Evolutionary conservation across 2,888 invertebrate genomes (phyloP).

Genomic region (Mamestra brassicae): DNA sequence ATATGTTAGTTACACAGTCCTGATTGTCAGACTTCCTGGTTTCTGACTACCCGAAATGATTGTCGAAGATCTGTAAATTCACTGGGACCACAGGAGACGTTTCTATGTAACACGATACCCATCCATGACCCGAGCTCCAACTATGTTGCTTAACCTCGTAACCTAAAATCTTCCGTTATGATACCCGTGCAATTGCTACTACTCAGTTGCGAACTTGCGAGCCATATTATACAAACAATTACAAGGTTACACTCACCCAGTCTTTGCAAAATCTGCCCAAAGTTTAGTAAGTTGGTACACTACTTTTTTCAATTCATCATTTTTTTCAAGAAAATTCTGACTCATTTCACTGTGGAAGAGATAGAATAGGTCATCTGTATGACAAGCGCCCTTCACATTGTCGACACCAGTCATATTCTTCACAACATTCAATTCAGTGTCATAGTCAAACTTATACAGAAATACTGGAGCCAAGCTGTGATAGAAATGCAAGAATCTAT

Average conservation of each 20-base stretch:
- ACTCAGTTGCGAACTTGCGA: too few relatives aligned
- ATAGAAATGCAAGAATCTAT: conserved; percentile 76
- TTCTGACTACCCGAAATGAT: too few relatives aligned
- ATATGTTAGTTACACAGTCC: too few relatives aligned
- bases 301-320: conserved; percentile 75
- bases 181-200: too few relatives aligned
- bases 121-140: too few relatives aligned
- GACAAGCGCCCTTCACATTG: conserved; percentile 80
- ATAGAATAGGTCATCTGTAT: conserved; percentile 88
- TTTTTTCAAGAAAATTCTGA: conserved; percentile 75
- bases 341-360: conserved; percentile 81
- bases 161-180: too few relatives aligned
- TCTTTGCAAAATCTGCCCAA: conserved; percentile 87
- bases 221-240: not conserved
- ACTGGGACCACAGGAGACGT: too few relatives aligned
- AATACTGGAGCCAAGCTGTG: conserved; percentile 69
- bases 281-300: conserved; percentile 81
- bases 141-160: too few relatives aligned
- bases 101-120: too few relatives aligned
- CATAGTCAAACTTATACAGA: conserved; percentile 78
- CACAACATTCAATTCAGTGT: conserved; percentile 78
- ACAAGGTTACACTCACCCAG: conserved; percentile 75
- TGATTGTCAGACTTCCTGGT: too few relatives aligned
- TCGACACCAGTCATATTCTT: conserved; percentile 69
- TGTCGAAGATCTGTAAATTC: too few relatives aligned